Evolutionary conservation across 2,888 invertebrate genomes (phyloP).

Genomic region (Hypolimnas misippus): DNA sequence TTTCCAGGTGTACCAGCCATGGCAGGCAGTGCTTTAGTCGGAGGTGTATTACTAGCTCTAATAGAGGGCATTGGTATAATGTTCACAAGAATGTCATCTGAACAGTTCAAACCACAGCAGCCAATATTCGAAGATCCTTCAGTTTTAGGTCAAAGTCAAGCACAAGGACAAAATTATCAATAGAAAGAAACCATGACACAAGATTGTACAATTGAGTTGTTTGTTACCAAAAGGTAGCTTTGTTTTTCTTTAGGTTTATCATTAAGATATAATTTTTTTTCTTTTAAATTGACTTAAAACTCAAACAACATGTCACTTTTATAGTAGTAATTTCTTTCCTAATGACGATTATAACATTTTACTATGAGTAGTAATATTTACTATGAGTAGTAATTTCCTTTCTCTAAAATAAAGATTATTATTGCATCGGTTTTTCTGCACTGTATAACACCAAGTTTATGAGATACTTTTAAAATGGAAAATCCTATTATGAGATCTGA

Average conservation of each 20-base stretch:
- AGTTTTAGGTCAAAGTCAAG: constrained; percentile 85
- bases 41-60: constrained; percentile 96
- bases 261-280: no score
- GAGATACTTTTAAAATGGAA: no score
- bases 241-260: background rate
- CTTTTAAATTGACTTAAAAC: no score
- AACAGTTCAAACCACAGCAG: constrained; percentile 94
- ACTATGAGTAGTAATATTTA: no score
- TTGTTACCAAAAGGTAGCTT: background rate
- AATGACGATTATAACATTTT: no score
- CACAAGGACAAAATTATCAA: constrained; percentile 64
- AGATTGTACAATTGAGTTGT: constrained; percentile 48
- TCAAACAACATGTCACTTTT: no score
- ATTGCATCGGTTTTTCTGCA: no score
- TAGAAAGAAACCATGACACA: constrained; percentile 50
- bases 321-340: no score
- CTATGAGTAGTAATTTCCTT: no score
- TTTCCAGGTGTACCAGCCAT: constrained; percentile 89
- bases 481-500: background rate
- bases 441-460: no score
- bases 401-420: no score
- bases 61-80: constrained; percentile 99
- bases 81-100: constrained; percentile 95
- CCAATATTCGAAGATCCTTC: constrained; percentile 91
- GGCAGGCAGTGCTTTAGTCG: constrained; percentile 98